Percentiles rank a stretch among this genome's conserved stretches.
Evolutionary conservation across 2,888 invertebrate species (phyloP).

Genomic region (Leptinotarsa juncta): DNA sequence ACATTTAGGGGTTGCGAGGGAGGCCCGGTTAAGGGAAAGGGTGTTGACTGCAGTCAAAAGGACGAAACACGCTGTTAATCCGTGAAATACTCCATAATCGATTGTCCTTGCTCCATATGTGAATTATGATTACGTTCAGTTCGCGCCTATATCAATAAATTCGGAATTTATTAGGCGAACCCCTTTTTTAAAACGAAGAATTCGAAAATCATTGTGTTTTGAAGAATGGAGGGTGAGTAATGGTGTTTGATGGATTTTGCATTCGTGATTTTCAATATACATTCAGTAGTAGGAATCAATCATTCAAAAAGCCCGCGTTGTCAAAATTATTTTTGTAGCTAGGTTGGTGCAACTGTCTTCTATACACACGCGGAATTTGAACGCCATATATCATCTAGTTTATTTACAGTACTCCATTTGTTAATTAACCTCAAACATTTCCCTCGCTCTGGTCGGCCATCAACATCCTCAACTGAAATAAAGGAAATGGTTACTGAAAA

Average conservation of each 20-base stretch:
- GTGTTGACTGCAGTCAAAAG: constrained; percentile 48
- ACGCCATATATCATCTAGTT: no score
- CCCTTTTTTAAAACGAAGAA: constrained; percentile 19
- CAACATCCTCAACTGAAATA: no score
- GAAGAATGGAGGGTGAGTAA: constrained; percentile 16
- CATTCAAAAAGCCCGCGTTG: no score
- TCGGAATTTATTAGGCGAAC: constrained; percentile 24
- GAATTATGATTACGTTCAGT: constrained; percentile 37
- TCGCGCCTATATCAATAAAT: constrained; percentile 27
- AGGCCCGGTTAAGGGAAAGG: constrained; percentile 47
- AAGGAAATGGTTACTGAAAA: no score
- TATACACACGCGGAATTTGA: no score
- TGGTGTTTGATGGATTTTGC: not conserved
- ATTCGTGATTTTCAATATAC: not conserved
- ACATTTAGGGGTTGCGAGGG: constrained; percentile 50
- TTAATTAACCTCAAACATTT: no score
- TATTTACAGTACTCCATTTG: no score
- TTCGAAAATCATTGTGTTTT: constrained; percentile 14
- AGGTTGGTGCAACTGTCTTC: no score
- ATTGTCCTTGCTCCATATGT: constrained; percentile 48
- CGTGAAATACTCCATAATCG: constrained; percentile 55
- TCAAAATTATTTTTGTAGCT: no score
- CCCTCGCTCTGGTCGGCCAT: no score
- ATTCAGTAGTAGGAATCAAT: not conserved
- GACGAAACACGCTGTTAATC: constrained; percentile 52